phyloP scores from a whole-genome alignment of 2,113 vertebrate genomes.

The Zosterops lateralis region DNA sequence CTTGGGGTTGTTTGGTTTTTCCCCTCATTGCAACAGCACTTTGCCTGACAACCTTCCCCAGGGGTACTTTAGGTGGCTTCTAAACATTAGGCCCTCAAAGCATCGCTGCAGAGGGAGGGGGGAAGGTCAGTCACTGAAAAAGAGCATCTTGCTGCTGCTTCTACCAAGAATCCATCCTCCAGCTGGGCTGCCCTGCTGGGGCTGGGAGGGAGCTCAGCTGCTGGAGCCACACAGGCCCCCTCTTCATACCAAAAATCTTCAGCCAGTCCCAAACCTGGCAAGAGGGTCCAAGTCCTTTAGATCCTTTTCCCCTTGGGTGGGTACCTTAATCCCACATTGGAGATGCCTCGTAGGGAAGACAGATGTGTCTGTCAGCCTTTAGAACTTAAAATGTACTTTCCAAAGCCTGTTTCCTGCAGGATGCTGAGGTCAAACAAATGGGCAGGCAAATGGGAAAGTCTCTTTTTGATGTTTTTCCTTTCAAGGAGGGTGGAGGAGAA shows the following conservation, averaged over 20 bases:
- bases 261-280: background rate
- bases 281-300: background rate
- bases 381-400: background rate
- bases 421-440: background rate
- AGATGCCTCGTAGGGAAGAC: background rate
- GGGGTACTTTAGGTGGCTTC: background rate
- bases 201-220: fast-evolving
- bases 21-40: background rate
- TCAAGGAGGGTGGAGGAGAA: background rate
- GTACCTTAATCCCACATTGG: background rate
- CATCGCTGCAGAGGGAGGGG: fast-evolving
- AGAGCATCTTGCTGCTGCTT: background rate
- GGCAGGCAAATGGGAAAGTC: background rate
- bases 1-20: background rate
- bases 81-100: background rate
- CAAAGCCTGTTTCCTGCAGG: background rate
- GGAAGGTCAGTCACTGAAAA: background rate
- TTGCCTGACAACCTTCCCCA: background rate
- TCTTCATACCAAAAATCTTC: background rate
- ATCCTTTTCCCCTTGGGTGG: background rate
- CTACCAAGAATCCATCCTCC: fast-evolving
- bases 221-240: background rate
- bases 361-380: background rate
- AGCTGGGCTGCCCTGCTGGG: background rate
- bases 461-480: background rate